Evolutionary conservation across 1,140 invertebrate genomes (phyloP), one percentile per base, ranked within the genome.

Genomic region (Cotesia glomerata): DNA sequence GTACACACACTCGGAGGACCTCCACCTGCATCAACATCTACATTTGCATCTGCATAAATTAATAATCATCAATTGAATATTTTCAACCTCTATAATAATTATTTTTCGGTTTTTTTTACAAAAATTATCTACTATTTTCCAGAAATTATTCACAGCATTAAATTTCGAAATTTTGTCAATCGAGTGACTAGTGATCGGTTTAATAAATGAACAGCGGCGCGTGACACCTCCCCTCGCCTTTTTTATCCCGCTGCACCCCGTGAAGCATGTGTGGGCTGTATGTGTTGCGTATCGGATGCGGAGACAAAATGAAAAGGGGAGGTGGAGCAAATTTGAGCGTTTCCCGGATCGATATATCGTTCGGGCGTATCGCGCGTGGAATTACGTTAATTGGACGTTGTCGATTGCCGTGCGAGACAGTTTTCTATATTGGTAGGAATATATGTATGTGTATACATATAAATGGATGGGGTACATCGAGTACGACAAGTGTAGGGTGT

Each of bases 351-450:
- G 52, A 71, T 26, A 26, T 26, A 26, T 74, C 73, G 69, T 71
- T 74, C 39, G 59, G 49, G 39, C 54, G 68, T 70, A 71, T 74
- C 34, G 63, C 61, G 73, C 36, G n/a, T 34, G 73, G 56, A 71
- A 74, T 74, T 74, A 74, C 73, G 73, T 74, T 74, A 74, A 74
- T 74, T 74, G 73, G 73, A 74, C 63, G 59, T 59, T 74, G 73
- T 71, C 73, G 73, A 74, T 74, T 67, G 73, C 39, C 61, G 49
- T 35, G 67, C 35, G 62, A 74, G 62, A 71, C 73, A 74, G 73
- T 74, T 70, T 74, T 74, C 73, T 69, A 65, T 73, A 69, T 69
- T 45, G 58, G 26, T 26, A 2, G 26, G 26, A 26, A 26, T 26
- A 26, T 26, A 26, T 26, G 26, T 26, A 26, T 26, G 26, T 26